These are phyloP conservation scores for Nothoprocta perdicaria DNA, from an alignment of 2,113 vertebrate genomes.

Conservation along the genomic window DNA sequence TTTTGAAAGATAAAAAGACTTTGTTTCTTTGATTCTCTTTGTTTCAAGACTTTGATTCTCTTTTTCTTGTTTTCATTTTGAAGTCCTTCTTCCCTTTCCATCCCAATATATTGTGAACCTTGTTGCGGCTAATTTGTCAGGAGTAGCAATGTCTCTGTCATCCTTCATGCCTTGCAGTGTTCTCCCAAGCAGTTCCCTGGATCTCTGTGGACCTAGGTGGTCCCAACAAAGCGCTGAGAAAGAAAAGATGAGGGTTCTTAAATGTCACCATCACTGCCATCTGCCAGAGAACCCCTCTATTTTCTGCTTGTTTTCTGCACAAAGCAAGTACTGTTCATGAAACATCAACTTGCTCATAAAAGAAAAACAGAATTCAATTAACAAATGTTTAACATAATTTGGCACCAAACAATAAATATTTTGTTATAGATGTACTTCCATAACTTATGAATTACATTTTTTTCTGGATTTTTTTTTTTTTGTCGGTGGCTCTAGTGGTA, in stretches of 20 bases:
- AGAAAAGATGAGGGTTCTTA: not conserved
- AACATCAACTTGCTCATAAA: not conserved
- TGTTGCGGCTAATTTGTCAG: not conserved
- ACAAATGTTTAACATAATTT: not conserved
- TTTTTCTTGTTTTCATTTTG: not conserved
- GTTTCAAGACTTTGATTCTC: not conserved
- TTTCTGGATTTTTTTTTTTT: not conserved
- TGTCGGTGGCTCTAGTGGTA: not conserved
- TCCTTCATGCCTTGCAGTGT: not conserved
- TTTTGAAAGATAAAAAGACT: not conserved
- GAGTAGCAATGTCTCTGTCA: not conserved
- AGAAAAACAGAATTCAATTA: not conserved
- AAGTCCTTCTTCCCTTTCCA: not conserved
- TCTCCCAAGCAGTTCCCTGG: not conserved
- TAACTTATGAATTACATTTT: not conserved
- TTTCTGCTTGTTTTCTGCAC: not conserved
- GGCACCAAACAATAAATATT: not conserved
- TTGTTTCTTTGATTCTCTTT: not conserved
- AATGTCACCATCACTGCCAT: not conserved
- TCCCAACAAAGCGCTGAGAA: not conserved
- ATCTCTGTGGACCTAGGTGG: not conserved
- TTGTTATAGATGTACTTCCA: not conserved
- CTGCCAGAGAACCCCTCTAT: fast-evolving
- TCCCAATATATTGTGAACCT: not conserved
- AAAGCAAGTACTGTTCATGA: not conserved